These are phyloP conservation scores for Steatornis caripensis DNA, from an alignment of 2,113 vertebrate genomes.

Conservation along the genomic window DNA sequence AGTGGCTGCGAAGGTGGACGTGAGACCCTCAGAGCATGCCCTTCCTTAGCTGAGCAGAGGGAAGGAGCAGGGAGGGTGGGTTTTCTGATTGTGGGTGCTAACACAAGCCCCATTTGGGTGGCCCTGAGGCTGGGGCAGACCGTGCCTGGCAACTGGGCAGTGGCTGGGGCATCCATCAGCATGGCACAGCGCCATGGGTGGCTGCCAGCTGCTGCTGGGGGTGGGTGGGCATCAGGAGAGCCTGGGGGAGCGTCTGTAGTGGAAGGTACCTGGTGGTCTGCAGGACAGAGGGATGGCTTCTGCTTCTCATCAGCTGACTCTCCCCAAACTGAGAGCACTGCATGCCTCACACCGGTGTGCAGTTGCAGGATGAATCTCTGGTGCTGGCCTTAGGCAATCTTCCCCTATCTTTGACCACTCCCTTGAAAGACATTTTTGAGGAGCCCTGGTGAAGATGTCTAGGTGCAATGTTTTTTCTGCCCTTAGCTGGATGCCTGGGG, in stretches of 20 bases:
- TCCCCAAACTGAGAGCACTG: background rate
- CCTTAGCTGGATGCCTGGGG: background rate
- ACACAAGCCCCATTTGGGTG: rapidly evolving
- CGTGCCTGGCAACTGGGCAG: background rate
- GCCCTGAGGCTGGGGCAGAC: background rate
- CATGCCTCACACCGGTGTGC: background rate
- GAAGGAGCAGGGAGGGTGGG: background rate
- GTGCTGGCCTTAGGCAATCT: background rate
- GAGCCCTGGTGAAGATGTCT: background rate
- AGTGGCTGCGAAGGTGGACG: background rate
- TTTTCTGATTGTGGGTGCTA: background rate
- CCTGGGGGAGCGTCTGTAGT: background rate
- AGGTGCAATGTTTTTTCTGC: background rate
- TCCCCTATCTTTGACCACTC: background rate
- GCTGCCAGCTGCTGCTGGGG: background rate
- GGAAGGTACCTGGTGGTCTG: background rate
- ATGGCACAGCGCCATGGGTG: background rate
- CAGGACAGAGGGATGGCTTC: background rate
- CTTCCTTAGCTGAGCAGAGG: background rate
- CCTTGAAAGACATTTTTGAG: background rate
- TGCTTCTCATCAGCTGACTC: background rate
- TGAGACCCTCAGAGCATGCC: background rate
- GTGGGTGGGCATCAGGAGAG: background rate
- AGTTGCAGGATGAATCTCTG: background rate
- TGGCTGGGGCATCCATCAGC: background rate